phyloP scores from a whole-genome alignment of 92 coral and sea anemone genomes.

The Porites cylindrica region DNA sequence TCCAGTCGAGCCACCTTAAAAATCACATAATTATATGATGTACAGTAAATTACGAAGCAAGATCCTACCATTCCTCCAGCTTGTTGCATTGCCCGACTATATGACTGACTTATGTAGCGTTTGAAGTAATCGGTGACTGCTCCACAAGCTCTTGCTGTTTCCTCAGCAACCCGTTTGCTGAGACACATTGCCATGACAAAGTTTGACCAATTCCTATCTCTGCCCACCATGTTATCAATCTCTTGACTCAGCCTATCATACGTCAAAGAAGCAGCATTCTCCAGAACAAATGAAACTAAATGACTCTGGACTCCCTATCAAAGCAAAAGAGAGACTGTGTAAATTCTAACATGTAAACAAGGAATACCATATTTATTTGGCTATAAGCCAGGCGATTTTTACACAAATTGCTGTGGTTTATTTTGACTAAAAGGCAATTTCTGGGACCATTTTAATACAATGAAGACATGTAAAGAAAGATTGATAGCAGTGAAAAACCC shows the following conservation, averaged over 20 bases:
- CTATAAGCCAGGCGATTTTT: too few relatives aligned
- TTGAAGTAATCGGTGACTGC: slow-evolving; percentile 56
- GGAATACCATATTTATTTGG: too few relatives aligned
- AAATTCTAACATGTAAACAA: too few relatives aligned
- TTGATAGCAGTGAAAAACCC: too few relatives aligned
- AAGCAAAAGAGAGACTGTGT: neutral
- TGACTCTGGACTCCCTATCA: slow-evolving; percentile 62
- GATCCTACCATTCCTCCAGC: slow-evolving; percentile 93
- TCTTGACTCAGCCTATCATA: slow-evolving; percentile 72
- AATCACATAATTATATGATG: too few relatives aligned
- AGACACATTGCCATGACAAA: slow-evolving; percentile 74
- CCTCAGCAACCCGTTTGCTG: slow-evolving; percentile 58
- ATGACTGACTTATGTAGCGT: slow-evolving; percentile 66
- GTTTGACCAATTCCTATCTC: slow-evolving; percentile 77
- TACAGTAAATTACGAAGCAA: too few relatives aligned
- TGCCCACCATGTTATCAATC: slow-evolving; percentile 71
- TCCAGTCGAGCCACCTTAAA: too few relatives aligned
- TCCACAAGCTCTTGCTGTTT: slow-evolving; percentile 59
- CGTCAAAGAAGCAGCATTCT: slow-evolving; percentile 69
- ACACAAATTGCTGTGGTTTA: too few relatives aligned
- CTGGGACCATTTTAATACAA: too few relatives aligned
- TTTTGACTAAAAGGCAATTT: too few relatives aligned
- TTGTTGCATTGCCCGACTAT: slow-evolving; percentile 58
- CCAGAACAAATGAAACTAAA: slow-evolving; percentile 53
- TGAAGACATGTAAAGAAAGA: too few relatives aligned